Conservation (phyloP, 2,113 vertebrate species). For the Nansenia antarctica region DNA sequence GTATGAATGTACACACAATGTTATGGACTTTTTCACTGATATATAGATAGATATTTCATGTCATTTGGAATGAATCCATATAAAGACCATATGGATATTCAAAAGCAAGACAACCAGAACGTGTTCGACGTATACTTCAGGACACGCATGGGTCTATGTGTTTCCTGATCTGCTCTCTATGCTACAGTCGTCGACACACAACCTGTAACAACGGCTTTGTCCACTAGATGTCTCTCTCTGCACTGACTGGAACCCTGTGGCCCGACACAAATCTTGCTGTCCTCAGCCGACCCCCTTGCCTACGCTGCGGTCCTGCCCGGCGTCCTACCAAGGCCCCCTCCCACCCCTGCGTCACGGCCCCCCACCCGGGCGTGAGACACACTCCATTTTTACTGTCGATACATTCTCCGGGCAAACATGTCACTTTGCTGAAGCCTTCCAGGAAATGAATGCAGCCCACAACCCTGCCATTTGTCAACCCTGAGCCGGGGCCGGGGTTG, state of each 20-base stretch:
- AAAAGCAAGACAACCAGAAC: too few relatives aligned
- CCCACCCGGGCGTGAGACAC: neutral
- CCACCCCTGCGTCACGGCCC: neutral
- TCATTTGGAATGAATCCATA: too few relatives aligned
- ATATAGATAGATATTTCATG: too few relatives aligned
- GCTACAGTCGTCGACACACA: neutral
- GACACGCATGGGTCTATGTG: too few relatives aligned
- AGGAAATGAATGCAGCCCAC: neutral
- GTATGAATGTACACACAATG: too few relatives aligned
- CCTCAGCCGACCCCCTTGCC: conserved; percentile 61
- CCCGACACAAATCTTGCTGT: conserved; percentile 38
- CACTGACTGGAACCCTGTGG: conserved; percentile 60
- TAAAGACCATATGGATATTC: too few relatives aligned
- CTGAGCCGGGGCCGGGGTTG: too few relatives aligned
- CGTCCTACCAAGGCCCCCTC: neutral
- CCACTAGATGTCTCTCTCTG: conserved; percentile 74
- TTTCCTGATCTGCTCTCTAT: neutral
- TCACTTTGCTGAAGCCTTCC: neutral
- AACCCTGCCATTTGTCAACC: too few relatives aligned
- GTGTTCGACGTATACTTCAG: too few relatives aligned
- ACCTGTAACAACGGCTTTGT: conserved; percentile 33
- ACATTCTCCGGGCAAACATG: neutral
- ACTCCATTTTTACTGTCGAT: neutral
- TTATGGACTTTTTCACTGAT: too few relatives aligned
- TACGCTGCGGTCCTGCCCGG: conserved; percentile 28